Conservation (phyloP, 2,888 invertebrate genomes). For the Deroplatys truncata region DNA sequence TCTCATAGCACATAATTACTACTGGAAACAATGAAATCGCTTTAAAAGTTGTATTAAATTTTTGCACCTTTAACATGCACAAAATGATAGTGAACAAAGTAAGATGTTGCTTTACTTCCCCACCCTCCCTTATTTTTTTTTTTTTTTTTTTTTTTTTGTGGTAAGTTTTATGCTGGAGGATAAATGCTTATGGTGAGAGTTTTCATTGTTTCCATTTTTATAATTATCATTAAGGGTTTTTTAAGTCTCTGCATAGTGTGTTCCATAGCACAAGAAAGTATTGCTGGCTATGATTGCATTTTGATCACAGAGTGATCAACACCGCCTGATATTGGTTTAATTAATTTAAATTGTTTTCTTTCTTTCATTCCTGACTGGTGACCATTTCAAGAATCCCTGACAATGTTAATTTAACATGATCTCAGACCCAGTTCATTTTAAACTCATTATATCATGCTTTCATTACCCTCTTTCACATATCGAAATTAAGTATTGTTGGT, state of each 20-base stretch:
- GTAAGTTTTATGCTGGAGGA: not conserved
- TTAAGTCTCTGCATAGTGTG: not conserved
- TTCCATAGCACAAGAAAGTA: not conserved
- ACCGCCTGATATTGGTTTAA: not conserved
- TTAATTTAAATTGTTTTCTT: not conserved
- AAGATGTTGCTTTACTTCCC: not conserved
- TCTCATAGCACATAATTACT: not conserved
- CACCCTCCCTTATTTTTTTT: too few species aligned
- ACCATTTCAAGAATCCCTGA: not conserved
- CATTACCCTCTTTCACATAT: not conserved
- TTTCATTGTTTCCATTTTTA: not conserved
- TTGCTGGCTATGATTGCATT: not conserved
- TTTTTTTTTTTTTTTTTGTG: too few species aligned
- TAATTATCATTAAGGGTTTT: not conserved
- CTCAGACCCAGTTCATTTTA: conserved; percentile 2
- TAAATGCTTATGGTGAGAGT: not conserved
- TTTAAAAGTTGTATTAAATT: not conserved
- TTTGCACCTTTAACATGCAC: not conserved
- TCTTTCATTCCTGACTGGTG: not conserved
- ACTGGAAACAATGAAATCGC: not conserved
- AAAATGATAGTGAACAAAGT: not conserved
- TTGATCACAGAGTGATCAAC: not conserved
- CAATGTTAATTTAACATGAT: conserved; percentile 2
- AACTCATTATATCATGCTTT: not conserved
- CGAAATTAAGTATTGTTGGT: not conserved